These are phyloP conservation scores for Salvator merianae DNA, from an alignment of 2,113 vertebrate species.

Conservation along the genomic window DNA sequence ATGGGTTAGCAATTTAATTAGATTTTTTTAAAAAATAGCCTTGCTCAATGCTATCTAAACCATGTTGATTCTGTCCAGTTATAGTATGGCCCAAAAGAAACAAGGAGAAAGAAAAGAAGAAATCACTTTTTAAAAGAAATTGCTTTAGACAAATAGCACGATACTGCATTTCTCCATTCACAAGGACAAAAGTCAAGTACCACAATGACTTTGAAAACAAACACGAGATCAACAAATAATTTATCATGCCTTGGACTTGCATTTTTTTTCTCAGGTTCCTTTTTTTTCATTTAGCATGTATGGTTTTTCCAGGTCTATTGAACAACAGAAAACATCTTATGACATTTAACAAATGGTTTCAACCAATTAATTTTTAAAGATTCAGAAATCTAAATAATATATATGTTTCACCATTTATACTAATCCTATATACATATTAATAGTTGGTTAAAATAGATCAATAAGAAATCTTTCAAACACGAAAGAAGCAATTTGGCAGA, in stretches of 20 bases:
- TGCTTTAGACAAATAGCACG: background rate
- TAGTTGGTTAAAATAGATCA: background rate
- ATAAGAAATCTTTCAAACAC: fast-evolving
- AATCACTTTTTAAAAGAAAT: background rate
- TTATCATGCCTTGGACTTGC: background rate
- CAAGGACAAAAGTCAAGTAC: background rate
- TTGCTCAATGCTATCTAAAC: no score
- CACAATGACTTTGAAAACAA: background rate
- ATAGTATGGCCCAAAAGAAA: background rate
- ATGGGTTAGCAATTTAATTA: no score
- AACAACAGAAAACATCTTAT: constrained; percentile 12
- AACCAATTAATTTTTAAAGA: constrained; percentile 2
- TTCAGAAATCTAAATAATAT: background rate
- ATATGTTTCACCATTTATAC: background rate
- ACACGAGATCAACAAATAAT: background rate
- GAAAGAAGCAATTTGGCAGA: background rate
- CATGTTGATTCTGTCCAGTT: no score
- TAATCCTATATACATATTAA: background rate
- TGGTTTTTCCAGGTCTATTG: background rate
- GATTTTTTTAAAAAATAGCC: no score
- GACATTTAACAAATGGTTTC: constrained; percentile 6
- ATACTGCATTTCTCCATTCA: background rate
- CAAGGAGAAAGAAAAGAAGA: background rate
- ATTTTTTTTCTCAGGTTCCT: background rate
- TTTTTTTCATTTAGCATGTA: background rate